Conservation (phyloP, 2,888 invertebrate genomes). For the Pachydiplax longipennis region DNA sequence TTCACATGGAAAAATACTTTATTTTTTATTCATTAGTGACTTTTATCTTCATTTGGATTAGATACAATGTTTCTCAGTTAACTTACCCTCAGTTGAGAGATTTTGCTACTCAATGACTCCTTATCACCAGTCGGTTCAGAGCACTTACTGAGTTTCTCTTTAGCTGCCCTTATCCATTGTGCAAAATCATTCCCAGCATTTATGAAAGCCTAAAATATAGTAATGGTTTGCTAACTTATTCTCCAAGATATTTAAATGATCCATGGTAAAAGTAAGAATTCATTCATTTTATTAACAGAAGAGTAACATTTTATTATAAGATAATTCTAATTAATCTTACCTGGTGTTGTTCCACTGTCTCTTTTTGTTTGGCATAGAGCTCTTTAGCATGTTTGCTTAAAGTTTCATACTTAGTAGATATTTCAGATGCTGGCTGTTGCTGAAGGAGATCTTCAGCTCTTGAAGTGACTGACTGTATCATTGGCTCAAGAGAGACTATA, state of each 20-base stretch:
- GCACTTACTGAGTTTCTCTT: constrained; percentile 89
- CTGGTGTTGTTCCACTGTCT: constrained; percentile 83
- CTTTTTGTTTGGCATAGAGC: constrained; percentile 80
- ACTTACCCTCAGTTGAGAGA: constrained; percentile 76
- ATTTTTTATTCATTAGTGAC: too few species aligned
- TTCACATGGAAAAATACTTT: too few species aligned
- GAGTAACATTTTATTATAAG: background rate
- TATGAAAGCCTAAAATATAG: constrained; percentile 76
- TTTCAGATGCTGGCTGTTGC: constrained; percentile 89
- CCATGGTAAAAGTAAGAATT: background rate
- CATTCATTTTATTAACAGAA: background rate
- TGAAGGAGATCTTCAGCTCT: constrained; percentile 93
- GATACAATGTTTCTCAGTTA: background rate
- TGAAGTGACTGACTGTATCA: constrained; percentile 93
- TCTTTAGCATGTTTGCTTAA: constrained; percentile 90
- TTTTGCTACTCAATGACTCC: constrained; percentile 84
- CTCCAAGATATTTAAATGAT: background rate
- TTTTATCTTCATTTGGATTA: too few species aligned
- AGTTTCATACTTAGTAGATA: constrained; percentile 88
- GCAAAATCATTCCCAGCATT: constrained; percentile 91
- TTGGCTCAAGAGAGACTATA: constrained; percentile 95
- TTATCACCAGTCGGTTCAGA: constrained; percentile 93
- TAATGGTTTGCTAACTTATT: background rate
- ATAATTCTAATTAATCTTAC: constrained; percentile 22
- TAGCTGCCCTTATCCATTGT: constrained; percentile 90